phyloP scores from a whole-genome alignment of 2,797 vertebrate genomes.

The Brachyalestes nurse region DNA sequence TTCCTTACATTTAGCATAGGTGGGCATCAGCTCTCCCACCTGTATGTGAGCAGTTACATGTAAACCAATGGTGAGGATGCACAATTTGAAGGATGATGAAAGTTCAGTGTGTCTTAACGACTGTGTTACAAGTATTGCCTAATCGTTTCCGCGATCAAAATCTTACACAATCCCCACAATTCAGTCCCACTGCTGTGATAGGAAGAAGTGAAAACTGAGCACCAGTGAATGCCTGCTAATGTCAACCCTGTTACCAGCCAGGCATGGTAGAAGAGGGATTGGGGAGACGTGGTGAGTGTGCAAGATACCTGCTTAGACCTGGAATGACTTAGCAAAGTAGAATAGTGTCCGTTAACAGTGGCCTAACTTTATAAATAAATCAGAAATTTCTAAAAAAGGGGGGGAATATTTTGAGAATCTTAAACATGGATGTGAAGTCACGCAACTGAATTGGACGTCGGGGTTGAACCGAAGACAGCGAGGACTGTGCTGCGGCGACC shows the following conservation, averaged over 20 bases:
- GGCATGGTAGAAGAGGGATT: background rate
- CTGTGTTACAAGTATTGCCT: constrained; percentile 43
- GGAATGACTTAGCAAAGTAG: constrained; percentile 5
- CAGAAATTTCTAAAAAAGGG: background rate
- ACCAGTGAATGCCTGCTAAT: constrained; percentile 15
- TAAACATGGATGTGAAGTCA: constrained; percentile 40
- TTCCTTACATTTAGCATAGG: constrained; percentile 7
- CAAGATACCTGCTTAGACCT: constrained; percentile 9
- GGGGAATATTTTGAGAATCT: background rate
- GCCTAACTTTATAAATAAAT: constrained; percentile 15
- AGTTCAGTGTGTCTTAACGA: constrained; percentile 50
- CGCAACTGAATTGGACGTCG: background rate
- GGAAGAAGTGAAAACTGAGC: constrained; percentile 31
- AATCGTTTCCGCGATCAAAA: constrained; percentile 20
- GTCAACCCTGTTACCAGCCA: background rate
- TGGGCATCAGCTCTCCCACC: background rate
- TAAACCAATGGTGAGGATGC: constrained; percentile 10
- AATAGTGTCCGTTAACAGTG: constrained; percentile 18
- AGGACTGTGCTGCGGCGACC: constrained; percentile 47
- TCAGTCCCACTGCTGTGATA: constrained; percentile 54
- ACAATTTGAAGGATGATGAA: constrained; percentile 1
- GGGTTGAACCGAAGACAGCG: background rate
- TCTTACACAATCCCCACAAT: constrained; percentile 67
- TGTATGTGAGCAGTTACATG: background rate
- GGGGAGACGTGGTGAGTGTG: constrained; percentile 7